Evolutionary conservation across 2,797 vertebrate species (phyloP).

Genomic region (Peromyscus aztecus): DNA sequence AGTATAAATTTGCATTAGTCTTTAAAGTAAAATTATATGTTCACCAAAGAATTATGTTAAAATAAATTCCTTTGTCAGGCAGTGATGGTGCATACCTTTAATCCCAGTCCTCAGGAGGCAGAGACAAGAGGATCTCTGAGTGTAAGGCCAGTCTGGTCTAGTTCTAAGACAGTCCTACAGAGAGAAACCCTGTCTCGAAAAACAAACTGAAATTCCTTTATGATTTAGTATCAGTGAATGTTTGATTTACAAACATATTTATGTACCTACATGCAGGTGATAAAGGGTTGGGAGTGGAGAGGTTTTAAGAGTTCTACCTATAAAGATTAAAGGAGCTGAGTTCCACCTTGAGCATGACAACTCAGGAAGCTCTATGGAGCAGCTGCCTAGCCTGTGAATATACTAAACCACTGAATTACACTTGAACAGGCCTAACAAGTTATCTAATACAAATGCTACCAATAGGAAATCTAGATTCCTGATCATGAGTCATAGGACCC

Average conservation of each 20-base stretch:
- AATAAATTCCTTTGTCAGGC: neutral
- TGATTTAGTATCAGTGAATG: neutral
- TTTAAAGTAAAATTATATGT: neutral
- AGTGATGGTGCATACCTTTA: neutral
- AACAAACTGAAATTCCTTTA: neutral
- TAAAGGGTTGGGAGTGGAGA: neutral
- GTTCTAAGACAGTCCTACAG: neutral
- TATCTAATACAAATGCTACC: neutral
- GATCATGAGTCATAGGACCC: neutral
- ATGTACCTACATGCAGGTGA: neutral
- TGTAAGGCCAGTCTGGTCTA: neutral
- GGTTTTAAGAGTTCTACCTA: neutral
- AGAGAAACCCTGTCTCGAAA: neutral
- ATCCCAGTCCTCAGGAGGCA: neutral
- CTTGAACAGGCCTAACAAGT: constrained; percentile 6
- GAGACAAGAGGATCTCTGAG: neutral
- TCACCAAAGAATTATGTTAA: neutral
- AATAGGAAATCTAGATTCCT: neutral
- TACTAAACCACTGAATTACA: neutral
- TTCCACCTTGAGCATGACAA: neutral
- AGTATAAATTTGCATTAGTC: neutral
- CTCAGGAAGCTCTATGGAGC: neutral
- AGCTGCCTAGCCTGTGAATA: neutral
- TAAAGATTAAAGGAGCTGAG: neutral
- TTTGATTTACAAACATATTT: neutral